A percentile compares a stretch with the other conserved stretches of the same genome.
phyloP scores from a whole-genome alignment of 2,888 invertebrate genomes.

The Venusia cambrica region DNA sequence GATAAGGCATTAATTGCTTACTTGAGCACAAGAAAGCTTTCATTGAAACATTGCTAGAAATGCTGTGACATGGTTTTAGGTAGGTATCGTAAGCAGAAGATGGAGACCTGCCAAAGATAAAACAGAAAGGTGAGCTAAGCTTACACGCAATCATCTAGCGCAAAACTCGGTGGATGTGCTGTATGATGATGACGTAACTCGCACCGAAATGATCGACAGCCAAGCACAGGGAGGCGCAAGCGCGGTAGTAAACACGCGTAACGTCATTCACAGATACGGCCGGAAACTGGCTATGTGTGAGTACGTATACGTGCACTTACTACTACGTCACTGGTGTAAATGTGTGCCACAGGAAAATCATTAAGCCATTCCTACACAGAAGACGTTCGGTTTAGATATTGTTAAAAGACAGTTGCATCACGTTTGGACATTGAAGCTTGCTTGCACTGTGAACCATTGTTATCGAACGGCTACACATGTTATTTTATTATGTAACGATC shows the following conservation, averaged over 20 bases:
- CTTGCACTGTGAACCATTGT: constrained; percentile 44
- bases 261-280: constrained; percentile 68
- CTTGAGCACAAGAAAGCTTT: constrained; percentile 8
- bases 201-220: constrained; percentile 65
- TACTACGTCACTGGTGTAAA: constrained; percentile 30
- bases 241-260: constrained; percentile 71
- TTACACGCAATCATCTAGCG: constrained; percentile 31
- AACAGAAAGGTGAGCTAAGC: constrained; percentile 35
- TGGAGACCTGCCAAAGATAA: constrained; percentile 26
- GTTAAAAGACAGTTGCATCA: constrained; percentile 44
- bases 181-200: constrained; percentile 58
- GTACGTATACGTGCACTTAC: constrained; percentile 28
- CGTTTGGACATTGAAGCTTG: constrained; percentile 44
- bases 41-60: constrained; percentile 2
- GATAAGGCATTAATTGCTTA: constrained; percentile 21
- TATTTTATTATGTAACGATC: constrained; percentile 38
- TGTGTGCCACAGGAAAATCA: constrained; percentile 51
- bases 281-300: constrained; percentile 53
- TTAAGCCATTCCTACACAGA: constrained; percentile 64
- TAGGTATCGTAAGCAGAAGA: constrained; percentile 18
- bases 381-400: constrained; percentile 44
- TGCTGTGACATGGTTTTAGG: constrained; percentile 7
- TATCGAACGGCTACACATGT: constrained; percentile 28
- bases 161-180: constrained; percentile 38
- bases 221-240: constrained; percentile 39